Conservation (phyloP, 2,113 vertebrate species). For the Ailuropoda melanoleuca region DNA sequence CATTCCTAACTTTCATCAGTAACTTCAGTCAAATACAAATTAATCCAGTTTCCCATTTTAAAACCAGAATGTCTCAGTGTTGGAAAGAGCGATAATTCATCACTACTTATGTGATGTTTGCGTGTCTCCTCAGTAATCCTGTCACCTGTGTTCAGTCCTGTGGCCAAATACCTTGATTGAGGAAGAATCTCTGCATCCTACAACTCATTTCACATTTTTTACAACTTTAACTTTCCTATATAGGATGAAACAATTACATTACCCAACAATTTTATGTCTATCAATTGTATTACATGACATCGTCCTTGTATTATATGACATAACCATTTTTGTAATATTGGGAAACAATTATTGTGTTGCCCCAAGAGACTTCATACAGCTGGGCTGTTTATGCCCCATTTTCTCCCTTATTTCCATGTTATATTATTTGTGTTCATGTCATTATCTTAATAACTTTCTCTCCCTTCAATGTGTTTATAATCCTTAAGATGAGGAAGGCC, state of each 20-base stretch:
- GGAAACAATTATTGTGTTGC: background rate
- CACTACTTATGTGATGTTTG: background rate
- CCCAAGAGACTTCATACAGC: background rate
- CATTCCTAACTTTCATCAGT: background rate
- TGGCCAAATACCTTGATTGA: background rate
- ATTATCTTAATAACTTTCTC: background rate
- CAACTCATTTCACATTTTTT: background rate
- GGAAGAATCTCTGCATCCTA: background rate
- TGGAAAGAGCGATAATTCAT: background rate
- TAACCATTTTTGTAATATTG: background rate
- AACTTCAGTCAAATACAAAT: slow-evolving; percentile 37
- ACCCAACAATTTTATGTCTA: background rate
- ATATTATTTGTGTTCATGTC: background rate
- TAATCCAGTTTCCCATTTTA: slow-evolving; percentile 27
- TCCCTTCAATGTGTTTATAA: background rate
- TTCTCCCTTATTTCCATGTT: background rate
- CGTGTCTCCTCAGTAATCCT: background rate
- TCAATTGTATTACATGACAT: background rate
- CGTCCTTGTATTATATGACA: background rate
- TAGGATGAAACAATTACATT: background rate
- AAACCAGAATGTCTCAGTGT: background rate
- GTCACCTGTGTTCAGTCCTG: background rate
- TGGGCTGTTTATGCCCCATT: background rate
- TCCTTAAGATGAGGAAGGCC: background rate
- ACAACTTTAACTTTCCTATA: background rate